Conservation (phyloP, 2,113 vertebrate species). For the Heptranchias perlo region DNA sequence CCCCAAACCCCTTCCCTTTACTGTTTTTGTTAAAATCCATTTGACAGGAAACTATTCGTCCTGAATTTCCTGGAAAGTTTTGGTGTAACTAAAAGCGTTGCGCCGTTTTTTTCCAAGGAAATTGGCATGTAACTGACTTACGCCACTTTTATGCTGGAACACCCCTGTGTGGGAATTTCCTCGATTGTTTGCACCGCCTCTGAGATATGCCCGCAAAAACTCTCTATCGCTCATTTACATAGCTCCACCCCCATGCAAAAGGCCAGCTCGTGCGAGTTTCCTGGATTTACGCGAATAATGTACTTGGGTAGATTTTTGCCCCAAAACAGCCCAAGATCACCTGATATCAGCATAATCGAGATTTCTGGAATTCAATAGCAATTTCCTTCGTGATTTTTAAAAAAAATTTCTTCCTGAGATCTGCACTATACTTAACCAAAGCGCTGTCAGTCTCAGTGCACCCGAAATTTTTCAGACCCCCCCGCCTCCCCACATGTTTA, state of each 20-base stretch:
- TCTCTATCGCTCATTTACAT: background rate
- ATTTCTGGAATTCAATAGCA: background rate
- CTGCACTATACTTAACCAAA: background rate
- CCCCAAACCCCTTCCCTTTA: background rate
- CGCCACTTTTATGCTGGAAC: background rate
- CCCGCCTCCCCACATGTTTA: background rate
- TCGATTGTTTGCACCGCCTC: background rate
- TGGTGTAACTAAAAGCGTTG: too few species aligned
- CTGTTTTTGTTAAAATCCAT: background rate
- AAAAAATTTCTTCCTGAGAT: background rate
- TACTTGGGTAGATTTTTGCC: background rate
- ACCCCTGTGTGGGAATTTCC: background rate
- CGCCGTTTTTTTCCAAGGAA: background rate
- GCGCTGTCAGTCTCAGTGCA: background rate
- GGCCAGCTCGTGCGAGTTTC: background rate
- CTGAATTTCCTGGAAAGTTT: background rate
- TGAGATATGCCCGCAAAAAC: background rate
- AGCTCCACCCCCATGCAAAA: background rate
- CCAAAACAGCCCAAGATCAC: background rate
- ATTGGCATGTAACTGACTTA: background rate
- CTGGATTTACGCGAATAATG: background rate
- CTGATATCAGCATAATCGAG: background rate
- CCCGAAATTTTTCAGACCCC: background rate
- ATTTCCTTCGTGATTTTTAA: background rate
- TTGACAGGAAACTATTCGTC: background rate